Conservation (phyloP, 2,888 invertebrate species). For the Acleris holmiana region DNA sequence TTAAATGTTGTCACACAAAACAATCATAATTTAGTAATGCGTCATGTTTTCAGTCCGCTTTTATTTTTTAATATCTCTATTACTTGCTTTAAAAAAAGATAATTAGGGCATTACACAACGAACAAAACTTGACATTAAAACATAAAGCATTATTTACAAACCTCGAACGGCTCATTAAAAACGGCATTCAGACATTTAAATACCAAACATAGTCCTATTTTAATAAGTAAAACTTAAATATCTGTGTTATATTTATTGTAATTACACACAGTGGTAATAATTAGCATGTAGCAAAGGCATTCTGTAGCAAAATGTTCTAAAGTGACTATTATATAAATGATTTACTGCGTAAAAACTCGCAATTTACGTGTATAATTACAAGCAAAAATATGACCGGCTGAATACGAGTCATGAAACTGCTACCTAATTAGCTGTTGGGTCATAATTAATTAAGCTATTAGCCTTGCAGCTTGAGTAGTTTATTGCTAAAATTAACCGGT, state of each 20-base stretch:
- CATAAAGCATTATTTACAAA: slow-evolving; percentile 12
- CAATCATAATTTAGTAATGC: too few relatives aligned
- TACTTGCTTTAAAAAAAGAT: too few relatives aligned
- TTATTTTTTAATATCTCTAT: too few relatives aligned
- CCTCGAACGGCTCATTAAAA: slow-evolving; percentile 21
- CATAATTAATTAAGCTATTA: slow-evolving; percentile 4
- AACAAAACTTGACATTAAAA: slow-evolving; percentile 21
- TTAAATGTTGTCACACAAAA: too few relatives aligned
- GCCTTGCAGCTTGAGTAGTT: slow-evolving; percentile 13
- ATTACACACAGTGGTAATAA: too few relatives aligned
- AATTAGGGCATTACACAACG: too few relatives aligned
- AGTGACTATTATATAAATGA: neutral
- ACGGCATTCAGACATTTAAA: slow-evolving; percentile 24
- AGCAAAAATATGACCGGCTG: slow-evolving; percentile 1
- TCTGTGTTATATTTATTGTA: neutral
- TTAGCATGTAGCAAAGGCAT: too few relatives aligned
- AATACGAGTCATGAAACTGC: slow-evolving; percentile 2
- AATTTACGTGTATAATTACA: neutral
- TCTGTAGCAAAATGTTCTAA: neutral
- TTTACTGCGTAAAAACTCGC: neutral
- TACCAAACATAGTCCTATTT: neutral
- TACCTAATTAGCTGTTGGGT: slow-evolving; percentile 2
- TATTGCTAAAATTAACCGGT: slow-evolving; percentile 5
- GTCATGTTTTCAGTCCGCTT: too few relatives aligned
- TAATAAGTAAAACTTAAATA: neutral